Conservation (phyloP, 2,797 vertebrate genomes). For the Peromyscus attwateri region DNA sequence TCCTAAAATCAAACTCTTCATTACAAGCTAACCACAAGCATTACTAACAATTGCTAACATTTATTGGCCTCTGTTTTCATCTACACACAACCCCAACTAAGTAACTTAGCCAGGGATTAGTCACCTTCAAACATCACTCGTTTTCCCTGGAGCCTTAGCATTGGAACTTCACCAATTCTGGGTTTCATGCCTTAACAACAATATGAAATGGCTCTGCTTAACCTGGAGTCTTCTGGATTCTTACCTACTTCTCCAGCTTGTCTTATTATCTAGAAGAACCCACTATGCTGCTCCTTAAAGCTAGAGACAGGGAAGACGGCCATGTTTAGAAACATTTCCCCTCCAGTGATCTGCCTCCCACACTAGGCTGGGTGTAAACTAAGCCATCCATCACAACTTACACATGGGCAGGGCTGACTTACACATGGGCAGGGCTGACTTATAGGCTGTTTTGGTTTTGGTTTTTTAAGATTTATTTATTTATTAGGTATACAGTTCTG, state of each 20-base stretch:
- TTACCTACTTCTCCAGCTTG: not conserved
- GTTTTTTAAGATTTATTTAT: too few relatives aligned
- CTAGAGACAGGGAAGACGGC: too few relatives aligned
- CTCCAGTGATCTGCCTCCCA: not conserved
- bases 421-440: too few relatives aligned
- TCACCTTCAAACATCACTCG: not conserved
- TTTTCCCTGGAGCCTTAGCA: constrained; percentile 1
- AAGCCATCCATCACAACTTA: not conserved
- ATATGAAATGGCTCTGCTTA: not conserved
- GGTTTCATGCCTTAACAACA: not conserved
- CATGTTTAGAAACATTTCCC: not conserved
- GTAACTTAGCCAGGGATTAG: not conserved
- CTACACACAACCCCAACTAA: not conserved
- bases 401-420: too few relatives aligned
- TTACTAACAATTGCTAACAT: constrained; percentile 29
- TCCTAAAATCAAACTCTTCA: constrained; percentile 63
- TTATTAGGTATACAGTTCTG: too few relatives aligned
- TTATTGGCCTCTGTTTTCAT: not conserved
- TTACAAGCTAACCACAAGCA: constrained; percentile 46
- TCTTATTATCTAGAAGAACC: not conserved
- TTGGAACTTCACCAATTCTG: not conserved
- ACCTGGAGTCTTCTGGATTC: not conserved
- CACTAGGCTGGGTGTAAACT: not conserved
- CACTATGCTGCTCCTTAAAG: not conserved
- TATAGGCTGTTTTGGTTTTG: too few relatives aligned